A percentile compares a stretch with the other conserved stretches of the same genome.
These are phyloP conservation scores for Phengaris alcon DNA, from an alignment of 2,888 invertebrate genomes.

Conservation along the genomic window DNA sequence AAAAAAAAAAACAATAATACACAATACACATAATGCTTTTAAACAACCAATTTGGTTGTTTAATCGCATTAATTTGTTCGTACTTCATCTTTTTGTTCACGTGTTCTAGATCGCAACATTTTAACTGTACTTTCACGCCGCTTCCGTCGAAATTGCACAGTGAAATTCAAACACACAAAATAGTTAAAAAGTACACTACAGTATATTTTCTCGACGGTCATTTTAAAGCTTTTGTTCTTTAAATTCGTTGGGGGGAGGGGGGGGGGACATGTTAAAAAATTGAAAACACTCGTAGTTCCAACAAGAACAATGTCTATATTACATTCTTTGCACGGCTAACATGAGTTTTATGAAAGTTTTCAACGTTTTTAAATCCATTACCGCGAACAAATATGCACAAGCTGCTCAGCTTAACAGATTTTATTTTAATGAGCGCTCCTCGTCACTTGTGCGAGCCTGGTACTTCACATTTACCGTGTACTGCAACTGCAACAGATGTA, in stretches of 20 bases:
- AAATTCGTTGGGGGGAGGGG: neutral
- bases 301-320: conserved; percentile 30
- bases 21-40: too few relatives aligned
- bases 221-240: neutral
- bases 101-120: too few relatives aligned
- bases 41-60: too few relatives aligned
- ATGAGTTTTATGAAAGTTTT: neutral
- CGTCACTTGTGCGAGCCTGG: conserved; percentile 23
- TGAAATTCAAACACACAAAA: neutral
- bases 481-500: conserved; percentile 8
- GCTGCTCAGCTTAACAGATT: conserved; percentile 18
- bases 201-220: conserved; percentile 12
- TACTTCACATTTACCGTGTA: conserved; percentile 13
- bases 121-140: neutral
- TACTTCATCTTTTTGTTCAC: too few relatives aligned
- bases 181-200: neutral
- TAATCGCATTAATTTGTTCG: too few relatives aligned
- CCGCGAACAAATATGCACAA: conserved; percentile 17
- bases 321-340: conserved; percentile 31
- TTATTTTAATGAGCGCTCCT: conserved; percentile 21
- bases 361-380: conserved; percentile 25
- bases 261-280: neutral
- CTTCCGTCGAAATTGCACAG: neutral
- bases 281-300: neutral
- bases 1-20: too few relatives aligned